Evolutionary conservation across 2,113 vertebrate species (phyloP), one percentile per base, ranked within the genome.

Genomic region (Chauna torquata): DNA sequence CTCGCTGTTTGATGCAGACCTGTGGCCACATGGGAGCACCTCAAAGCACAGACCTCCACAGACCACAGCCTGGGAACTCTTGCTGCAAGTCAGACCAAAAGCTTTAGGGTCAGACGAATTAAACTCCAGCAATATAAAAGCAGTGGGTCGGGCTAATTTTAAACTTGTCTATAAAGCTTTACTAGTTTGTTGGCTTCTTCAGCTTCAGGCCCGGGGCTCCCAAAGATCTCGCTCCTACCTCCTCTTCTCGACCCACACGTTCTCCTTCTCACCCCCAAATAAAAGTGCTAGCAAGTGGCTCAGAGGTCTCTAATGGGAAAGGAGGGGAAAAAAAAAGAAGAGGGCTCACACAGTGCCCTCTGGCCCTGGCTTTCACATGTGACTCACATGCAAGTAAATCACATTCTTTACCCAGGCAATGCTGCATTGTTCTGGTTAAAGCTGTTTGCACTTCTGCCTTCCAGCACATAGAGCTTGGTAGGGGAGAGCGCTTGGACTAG

Each of bases 351-450:
- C 7, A 0, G 72, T 91, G 86, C 69, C 86, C 91, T 89, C 69
- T 64, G 95, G 59, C 86, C 92, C 72, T 58, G 47, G 49, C 3
- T 4, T 32, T 82, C 83, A 88, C 94, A 91, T 94, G 95, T 91
- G 74, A 66, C 71, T 72, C 92, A 94, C 91, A 88, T 0, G 38
- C 71, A 89, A 91, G 84, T 80, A 92, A 84, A 76, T 85, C 70
- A 90, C 86, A 92, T 94, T 96, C 89, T 83, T 96, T n/a, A 86
- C 94, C 75, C 89, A 44, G 88, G 91, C 92, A 97, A 82, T 94
- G 78, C 66, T 47, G 59, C 87, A 66, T 86, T 94, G 91, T 85
- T 95, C 79, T 74, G 66, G 18, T 49, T 82, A 42, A 82, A 91
- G 75, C 58, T 86, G 81, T 77, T 90, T 82, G 62, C 54, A 76